Evolutionary conservation across 2,888 invertebrate species (phyloP), one percentile per base, ranked within the genome.

Genomic region (Lepidocyrtinus sp.): DNA sequence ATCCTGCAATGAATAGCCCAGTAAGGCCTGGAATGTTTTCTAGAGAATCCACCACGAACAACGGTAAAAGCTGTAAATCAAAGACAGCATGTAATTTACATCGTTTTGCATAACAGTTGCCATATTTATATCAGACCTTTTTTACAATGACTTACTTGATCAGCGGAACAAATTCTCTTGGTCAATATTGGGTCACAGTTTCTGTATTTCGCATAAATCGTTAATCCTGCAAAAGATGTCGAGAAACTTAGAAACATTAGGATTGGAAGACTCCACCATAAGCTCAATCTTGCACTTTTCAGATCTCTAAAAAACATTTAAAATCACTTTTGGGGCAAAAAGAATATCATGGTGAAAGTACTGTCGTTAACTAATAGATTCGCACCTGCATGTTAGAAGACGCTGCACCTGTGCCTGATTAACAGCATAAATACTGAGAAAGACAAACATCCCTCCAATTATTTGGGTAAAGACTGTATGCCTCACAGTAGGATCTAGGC

Each of bases 1-100:
- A 94, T 1, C 97, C 92, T 2, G 97, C 95, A 0, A 97, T 94
- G 88, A 97, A 97, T 22, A 98, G 90, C 0, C 98, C 98, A 0
- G 96, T 92, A 21, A 98, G 87, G 0, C 97, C 97, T 0, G 95
- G 94, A 69, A 92, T 89, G 67, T 91, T 87, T 0, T 88, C 87
- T 75, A 97, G 92, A 0, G 88, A 87, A 74, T 91, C 90, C 88
- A 90, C 89, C 26, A 90, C 90, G 87, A 89, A 91, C 17, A 89
- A 86, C 0, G 90, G 90, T 22, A 91, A 85, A 12, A 91, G 85
- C 90, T 91, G 26, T 0, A 19, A 26, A 59, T 19, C 17, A 15
- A 1, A 21, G 45, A 26, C 9, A 2, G 55, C n/a, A 68, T 36
- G 5, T 36, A 19, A 17, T 76, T 50, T 24, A 12, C 5, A 7